Conservation (phyloP, 2,888 invertebrate genomes). For the Hoplodrina ambigua region DNA sequence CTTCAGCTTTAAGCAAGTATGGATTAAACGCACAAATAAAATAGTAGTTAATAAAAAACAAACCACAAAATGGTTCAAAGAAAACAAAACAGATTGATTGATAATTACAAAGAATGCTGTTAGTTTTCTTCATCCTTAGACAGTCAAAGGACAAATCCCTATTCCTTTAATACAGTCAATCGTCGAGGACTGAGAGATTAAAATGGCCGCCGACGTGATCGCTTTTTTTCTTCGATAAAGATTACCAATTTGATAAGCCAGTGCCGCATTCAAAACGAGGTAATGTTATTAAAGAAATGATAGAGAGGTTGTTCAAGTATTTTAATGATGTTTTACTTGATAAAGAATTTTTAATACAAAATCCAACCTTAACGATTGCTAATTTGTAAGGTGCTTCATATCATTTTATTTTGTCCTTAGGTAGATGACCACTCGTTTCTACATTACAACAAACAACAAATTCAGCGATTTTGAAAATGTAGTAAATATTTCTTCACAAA, state of each 20-base stretch:
- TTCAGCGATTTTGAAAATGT: background rate
- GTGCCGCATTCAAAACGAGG: slow-evolving; percentile 16
- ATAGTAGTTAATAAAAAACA: background rate
- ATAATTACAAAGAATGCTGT: slow-evolving; percentile 4
- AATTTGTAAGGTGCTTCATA: background rate
- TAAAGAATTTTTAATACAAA: background rate
- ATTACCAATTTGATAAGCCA: slow-evolving; percentile 39
- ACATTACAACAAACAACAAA: background rate
- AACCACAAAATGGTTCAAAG: background rate
- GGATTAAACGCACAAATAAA: slow-evolving; percentile 8
- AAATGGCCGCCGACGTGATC: slow-evolving; percentile 34
- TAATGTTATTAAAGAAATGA: slow-evolving; percentile 34
- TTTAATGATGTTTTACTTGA: slow-evolving; percentile 16
- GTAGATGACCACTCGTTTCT: background rate
- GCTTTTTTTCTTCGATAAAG: slow-evolving; percentile 32
- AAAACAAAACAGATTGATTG: slow-evolving; percentile 4
- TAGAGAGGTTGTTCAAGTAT: slow-evolving; percentile 16
- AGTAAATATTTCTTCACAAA: slow-evolving; percentile 29
- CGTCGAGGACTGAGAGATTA: slow-evolving; percentile 27
- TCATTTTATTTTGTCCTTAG: background rate
- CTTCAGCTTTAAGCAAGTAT: no score
- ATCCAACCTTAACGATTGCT: background rate
- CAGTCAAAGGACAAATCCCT: slow-evolving; percentile 17
- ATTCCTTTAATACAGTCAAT: slow-evolving; percentile 16
- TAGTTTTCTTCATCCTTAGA: slow-evolving; percentile 3